phyloP scores from a whole-genome alignment of 2,113 vertebrate species.

The Petaurus breviceps region DNA sequence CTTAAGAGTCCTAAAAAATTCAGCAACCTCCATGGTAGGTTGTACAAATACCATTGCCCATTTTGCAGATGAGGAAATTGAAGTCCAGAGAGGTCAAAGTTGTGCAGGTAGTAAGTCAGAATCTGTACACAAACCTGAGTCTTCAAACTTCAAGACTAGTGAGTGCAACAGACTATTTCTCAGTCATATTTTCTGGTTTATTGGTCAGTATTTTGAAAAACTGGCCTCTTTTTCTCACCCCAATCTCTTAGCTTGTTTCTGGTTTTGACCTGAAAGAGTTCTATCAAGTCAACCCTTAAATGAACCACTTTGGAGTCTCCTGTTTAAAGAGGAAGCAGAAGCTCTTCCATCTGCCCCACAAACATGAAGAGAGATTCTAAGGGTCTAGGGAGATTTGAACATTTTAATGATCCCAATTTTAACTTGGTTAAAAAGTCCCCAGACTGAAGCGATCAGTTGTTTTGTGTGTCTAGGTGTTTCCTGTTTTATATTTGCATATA shows the following conservation, averaged over 20 bases:
- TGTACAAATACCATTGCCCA: background rate
- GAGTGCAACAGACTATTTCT: background rate
- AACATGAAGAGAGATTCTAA: background rate
- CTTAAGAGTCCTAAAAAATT: background rate
- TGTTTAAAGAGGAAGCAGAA: background rate
- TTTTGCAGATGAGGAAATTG: background rate
- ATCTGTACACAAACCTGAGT: background rate
- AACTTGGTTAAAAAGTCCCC: background rate
- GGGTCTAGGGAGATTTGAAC: too few relatives aligned
- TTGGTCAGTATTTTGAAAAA: too few relatives aligned
- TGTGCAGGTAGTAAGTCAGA: background rate
- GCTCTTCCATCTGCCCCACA: background rate
- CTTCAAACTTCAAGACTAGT: background rate
- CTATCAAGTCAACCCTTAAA: background rate
- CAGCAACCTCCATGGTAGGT: background rate
- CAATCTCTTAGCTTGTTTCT: background rate
- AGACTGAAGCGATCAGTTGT: background rate
- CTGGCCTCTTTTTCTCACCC: too few relatives aligned
- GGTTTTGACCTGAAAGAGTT: background rate
- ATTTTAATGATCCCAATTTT: background rate
- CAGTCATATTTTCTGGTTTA: background rate
- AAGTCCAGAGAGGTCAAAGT: background rate
- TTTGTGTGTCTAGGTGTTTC: background rate
- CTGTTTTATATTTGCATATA: background rate
- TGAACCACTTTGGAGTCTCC: background rate